Base-by-base conservation (phyloP, 2,113 vertebrate species). In the Alaudala cheleensis region DNA sequence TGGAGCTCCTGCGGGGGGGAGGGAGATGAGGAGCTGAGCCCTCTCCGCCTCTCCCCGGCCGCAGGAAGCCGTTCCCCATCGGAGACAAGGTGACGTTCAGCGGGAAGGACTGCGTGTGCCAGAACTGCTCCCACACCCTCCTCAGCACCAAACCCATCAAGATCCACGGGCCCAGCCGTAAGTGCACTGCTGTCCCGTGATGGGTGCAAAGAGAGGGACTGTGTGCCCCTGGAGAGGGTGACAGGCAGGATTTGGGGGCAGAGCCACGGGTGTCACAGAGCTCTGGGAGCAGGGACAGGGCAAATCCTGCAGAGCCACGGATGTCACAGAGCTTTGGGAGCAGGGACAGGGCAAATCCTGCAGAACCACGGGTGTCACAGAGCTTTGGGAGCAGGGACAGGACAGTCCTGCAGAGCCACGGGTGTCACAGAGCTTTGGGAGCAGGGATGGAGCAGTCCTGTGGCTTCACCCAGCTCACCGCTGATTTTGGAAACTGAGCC, bases 41-140 rank as follows among this genome's bases (percentile, higher is more conserved):
- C 37, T 92, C 25, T 20, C 26, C 69, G 14, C 65, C 14, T 92
- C 45, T 92, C 34, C 60, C 29, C 73, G 93, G 60, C 96, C 76
- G 5, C 97, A 99, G 99, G 98, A 99, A 99, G 95, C 98, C 99
- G 1, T 99, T 99, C 96, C 99, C 99, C 57, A 99, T 99, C 6
- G 99, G 99, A 97, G 99, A 99, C 98, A 98, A 99, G 97, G 99
- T 99, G 61, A 99, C 99, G 0, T 99, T 99, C 98, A 99, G 99
- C 7, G 99, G 99, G 64, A 99, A 99, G 97, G 99, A 99, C 90
- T 99, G 99, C 4, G 98, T 99, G 71, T 99, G 99, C 97, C 99
- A 99, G 93, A 99, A 99, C 34, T 99, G 99, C 97, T 99, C 99
- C 64, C 98, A 98, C 78, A 97, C 98, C 61, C 98, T 99, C 93